A percentile compares a stretch with the other conserved stretches of the same genome.
These are phyloP conservation scores for Formica aserva DNA, from an alignment of 2,888 invertebrate genomes.

Conservation along the genomic window DNA sequence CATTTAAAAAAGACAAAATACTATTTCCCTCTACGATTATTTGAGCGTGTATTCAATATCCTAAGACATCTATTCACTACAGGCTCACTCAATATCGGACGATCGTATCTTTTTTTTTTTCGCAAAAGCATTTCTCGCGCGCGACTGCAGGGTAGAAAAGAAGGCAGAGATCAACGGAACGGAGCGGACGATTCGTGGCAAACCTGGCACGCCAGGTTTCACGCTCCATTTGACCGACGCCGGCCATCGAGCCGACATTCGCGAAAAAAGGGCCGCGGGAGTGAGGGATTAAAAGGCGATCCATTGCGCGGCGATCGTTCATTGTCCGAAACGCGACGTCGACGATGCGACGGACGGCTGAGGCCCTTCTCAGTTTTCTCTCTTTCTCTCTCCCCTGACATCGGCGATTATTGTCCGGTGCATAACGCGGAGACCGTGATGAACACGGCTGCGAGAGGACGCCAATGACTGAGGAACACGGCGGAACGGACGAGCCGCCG, in stretches of 20 bases:
- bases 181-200: constrained; percentile 24
- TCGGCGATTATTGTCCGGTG: constrained; percentile 56
- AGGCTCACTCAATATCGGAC: constrained; percentile 8
- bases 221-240: constrained; percentile 76
- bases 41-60: neutral
- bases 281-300: constrained; percentile 74
- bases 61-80: neutral
- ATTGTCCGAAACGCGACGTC: constrained; percentile 68
- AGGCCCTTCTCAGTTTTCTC: constrained; percentile 65
- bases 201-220: constrained; percentile 59
- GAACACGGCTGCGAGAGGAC: constrained; percentile 26
- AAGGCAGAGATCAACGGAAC: constrained; percentile 28
- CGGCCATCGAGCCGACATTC: constrained; percentile 46
- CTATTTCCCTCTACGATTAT: neutral
- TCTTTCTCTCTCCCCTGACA: constrained; percentile 30
- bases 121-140: constrained; percentile 33
- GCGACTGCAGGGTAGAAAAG: neutral
- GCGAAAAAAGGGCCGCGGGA: constrained; percentile 59
- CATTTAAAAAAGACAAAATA: constrained; percentile 5
- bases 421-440: constrained; percentile 31
- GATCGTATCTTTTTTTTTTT: constrained; percentile 36
- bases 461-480: constrained; percentile 41
- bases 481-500: constrained; percentile 64
- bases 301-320: constrained; percentile 60
- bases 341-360: constrained; percentile 43